These are phyloP conservation scores for Kryptopterus vitreolus DNA, from an alignment of 2,797 vertebrate genomes.

Conservation along the genomic window DNA sequence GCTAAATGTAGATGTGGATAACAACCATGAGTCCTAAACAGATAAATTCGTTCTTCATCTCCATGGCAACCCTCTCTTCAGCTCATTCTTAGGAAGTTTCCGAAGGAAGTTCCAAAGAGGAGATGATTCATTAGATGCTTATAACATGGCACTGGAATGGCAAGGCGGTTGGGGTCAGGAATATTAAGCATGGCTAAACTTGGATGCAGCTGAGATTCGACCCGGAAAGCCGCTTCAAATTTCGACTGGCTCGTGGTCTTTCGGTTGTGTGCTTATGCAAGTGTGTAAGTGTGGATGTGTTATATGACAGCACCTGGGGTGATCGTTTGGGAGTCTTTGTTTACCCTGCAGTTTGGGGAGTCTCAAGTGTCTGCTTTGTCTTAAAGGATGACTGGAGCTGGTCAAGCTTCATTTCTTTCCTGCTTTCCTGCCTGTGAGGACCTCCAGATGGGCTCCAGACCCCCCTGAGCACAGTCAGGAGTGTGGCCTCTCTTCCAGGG, in stretches of 20 bases:
- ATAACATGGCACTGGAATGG: neutral
- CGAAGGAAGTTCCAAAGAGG: slow-evolving; percentile 15
- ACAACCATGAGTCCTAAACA: slow-evolving; percentile 31
- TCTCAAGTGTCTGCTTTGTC: slow-evolving; percentile 58
- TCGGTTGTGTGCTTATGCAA: slow-evolving; percentile 1
- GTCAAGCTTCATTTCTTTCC: slow-evolving; percentile 68
- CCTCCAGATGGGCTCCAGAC: slow-evolving; percentile 55
- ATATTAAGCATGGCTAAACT: slow-evolving; percentile 2
- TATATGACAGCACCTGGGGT: slow-evolving; percentile 47
- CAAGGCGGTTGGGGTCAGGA: neutral
- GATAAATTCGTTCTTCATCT: slow-evolving; percentile 26
- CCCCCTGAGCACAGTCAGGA: slow-evolving; percentile 52
- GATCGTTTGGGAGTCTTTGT: slow-evolving; percentile 54
- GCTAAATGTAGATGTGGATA: slow-evolving; percentile 27
- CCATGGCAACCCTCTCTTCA: slow-evolving; percentile 31
- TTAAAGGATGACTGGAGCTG: slow-evolving; percentile 59
- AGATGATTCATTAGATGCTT: slow-evolving; percentile 1
- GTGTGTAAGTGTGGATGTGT: slow-evolving; percentile 42
- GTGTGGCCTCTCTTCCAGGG: slow-evolving; percentile 47
- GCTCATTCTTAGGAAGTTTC: slow-evolving; percentile 35
- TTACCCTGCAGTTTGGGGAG: slow-evolving; percentile 55
- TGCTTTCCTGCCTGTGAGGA: slow-evolving; percentile 55
- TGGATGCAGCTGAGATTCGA: neutral
- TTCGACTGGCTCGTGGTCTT: neutral
- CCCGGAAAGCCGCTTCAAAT: neutral